These are phyloP conservation scores for Eulemur macaco DNA, from an alignment of 2,113 vertebrate species.

Conservation along the genomic window DNA sequence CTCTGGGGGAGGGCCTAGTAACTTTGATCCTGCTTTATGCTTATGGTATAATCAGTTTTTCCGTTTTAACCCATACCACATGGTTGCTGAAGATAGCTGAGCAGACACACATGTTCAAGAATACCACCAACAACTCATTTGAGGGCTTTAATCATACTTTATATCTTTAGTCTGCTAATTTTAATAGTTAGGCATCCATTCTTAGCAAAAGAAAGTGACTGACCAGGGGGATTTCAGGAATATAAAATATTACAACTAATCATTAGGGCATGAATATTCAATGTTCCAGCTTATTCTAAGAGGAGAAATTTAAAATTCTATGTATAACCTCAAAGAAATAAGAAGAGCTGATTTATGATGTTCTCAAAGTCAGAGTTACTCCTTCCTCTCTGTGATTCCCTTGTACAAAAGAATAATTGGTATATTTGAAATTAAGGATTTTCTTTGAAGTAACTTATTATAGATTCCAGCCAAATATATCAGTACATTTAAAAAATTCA, in stretches of 20 bases:
- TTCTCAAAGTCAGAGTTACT: background rate
- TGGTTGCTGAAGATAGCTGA: background rate
- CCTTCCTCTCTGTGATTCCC: background rate
- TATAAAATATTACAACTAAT: background rate
- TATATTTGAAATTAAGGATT: background rate
- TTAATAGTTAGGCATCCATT: background rate
- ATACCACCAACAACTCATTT: background rate
- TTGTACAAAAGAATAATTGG: background rate
- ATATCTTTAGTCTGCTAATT: background rate
- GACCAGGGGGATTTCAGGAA: too few relatives aligned
- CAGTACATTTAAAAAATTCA: background rate
- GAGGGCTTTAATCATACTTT: background rate
- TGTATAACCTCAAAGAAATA: background rate
- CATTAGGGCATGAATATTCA: background rate
- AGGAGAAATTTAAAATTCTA: background rate
- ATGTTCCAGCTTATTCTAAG: background rate
- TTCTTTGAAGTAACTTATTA: conserved; percentile 15
- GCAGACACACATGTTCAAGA: background rate
- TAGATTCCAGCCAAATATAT: background rate
- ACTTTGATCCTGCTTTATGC: background rate
- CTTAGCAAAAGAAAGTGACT: background rate
- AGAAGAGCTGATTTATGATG: background rate
- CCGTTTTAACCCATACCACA: background rate
- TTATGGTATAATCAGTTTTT: background rate
- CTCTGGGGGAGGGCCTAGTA: background rate